Percentiles rank a stretch among this genome's conserved stretches.
Conservation (phyloP, 2,113 vertebrate species). For the Suricata suricatta region DNA sequence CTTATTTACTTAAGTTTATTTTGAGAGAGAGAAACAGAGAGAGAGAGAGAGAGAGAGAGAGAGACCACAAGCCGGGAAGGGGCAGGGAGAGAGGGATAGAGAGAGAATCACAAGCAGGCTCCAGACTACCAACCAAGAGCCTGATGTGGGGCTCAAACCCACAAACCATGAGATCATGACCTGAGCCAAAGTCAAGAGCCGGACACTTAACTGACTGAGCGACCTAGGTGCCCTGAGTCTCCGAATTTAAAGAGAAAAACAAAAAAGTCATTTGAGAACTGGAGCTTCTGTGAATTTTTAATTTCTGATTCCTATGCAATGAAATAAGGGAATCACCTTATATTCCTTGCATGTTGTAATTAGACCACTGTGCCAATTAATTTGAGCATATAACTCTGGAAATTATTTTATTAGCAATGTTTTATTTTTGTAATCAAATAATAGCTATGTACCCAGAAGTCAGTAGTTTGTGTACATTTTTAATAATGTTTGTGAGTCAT, state of each 20-base stretch:
- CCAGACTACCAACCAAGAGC: no score
- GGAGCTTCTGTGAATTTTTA: constrained; percentile 1
- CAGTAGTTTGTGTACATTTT: constrained; percentile 40
- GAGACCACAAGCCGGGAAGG: no score
- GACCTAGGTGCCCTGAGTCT: neutral
- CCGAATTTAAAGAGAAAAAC: constrained; percentile 15
- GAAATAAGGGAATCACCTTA: neutral
- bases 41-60: no score
- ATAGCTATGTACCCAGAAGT: constrained; percentile 43
- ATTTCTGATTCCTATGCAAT: constrained; percentile 33
- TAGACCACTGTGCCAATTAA: constrained; percentile 20
- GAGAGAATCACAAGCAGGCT: no score
- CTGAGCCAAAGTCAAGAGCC: no score
- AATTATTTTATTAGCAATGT: constrained; percentile 58
- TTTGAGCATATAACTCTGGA: neutral
- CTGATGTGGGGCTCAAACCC: no score
- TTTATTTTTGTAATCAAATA: constrained; percentile 67
- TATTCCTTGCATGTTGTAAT: constrained; percentile 31
- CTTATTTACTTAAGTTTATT: no score
- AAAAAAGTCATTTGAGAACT: neutral
- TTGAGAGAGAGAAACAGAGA: no score
- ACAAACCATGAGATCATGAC: no score
- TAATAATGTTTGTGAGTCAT: constrained; percentile 58
- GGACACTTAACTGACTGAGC: no score
- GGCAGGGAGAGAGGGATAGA: no score